Conservation (phyloP, 2,113 vertebrate genomes). For the Indri indri region DNA sequence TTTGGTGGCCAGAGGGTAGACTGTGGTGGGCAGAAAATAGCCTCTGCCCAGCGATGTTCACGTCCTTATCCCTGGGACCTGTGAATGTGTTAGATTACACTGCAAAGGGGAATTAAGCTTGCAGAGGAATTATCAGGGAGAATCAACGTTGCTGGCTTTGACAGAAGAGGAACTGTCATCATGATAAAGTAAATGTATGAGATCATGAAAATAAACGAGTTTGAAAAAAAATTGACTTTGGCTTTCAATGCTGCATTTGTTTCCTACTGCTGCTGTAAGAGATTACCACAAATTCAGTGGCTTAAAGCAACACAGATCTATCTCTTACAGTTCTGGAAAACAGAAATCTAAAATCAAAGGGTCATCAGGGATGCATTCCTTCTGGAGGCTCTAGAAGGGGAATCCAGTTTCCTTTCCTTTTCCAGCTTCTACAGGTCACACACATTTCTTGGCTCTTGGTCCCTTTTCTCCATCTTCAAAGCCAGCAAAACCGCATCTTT, state of each 20-base stretch:
- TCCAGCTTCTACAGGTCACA: neutral
- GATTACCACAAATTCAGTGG: neutral
- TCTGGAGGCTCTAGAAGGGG: neutral
- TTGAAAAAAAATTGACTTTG: neutral
- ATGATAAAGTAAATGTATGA: neutral
- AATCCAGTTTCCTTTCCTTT: neutral
- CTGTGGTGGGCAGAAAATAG: neutral
- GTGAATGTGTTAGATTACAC: neutral
- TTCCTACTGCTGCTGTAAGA: neutral
- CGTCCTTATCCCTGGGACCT: neutral
- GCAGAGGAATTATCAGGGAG: neutral
- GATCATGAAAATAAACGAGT: neutral
- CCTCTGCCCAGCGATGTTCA: neutral
- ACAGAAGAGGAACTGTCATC: neutral
- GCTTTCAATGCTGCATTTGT: neutral
- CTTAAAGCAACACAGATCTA: neutral
- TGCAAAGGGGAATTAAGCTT: neutral
- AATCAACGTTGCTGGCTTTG: neutral
- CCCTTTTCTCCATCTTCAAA: neutral
- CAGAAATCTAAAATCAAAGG: neutral
- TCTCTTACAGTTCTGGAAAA: neutral
- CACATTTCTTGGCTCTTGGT: neutral
- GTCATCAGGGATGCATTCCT: neutral
- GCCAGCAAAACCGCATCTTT: neutral
- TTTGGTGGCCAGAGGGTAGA: neutral